phyloP scores from a whole-genome alignment of 1,140 invertebrate species.

The Anagrus nilaparvatae region DNA sequence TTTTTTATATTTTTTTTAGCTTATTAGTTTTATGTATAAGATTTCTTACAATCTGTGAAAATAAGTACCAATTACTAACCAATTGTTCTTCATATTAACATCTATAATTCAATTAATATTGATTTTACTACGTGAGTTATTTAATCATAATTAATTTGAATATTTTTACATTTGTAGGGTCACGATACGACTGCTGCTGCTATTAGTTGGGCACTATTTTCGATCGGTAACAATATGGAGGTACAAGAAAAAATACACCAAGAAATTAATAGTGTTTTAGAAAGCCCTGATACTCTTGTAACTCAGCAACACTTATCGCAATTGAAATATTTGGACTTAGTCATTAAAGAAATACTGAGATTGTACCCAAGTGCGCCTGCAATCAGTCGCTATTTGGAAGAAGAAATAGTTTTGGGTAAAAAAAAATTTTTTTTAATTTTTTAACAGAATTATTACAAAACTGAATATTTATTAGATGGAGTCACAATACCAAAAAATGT shows the following conservation, averaged over 20 bases:
- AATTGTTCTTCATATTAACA: too few relatives aligned
- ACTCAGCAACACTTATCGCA: slow-evolving; percentile 40
- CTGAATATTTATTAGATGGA: slow-evolving; percentile 18
- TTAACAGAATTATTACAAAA: too few relatives aligned
- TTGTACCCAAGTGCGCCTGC: slow-evolving; percentile 54
- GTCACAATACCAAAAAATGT: slow-evolving; percentile 34
- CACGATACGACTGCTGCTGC: slow-evolving; percentile 55
- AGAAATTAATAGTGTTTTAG: slow-evolving; percentile 50
- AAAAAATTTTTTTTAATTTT: too few relatives aligned
- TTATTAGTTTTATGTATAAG: too few relatives aligned
- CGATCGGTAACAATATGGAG: slow-evolving; percentile 43
- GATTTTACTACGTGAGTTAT: too few relatives aligned
- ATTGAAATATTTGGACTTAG: slow-evolving; percentile 52
- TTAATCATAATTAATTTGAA: too few relatives aligned
- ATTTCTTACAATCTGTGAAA: too few relatives aligned
- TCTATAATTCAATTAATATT: too few relatives aligned
- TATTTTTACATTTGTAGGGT: too few relatives aligned
- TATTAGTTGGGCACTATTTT: slow-evolving; percentile 44
- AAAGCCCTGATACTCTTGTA: slow-evolving; percentile 24
- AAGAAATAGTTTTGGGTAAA: slow-evolving; percentile 51
- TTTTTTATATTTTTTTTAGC: too few relatives aligned
- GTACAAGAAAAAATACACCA: slow-evolving; percentile 53
- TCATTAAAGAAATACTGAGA: slow-evolving; percentile 51
- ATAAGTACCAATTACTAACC: too few relatives aligned
- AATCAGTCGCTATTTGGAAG: slow-evolving; percentile 39